Evolutionary conservation across 2,113 vertebrate species (phyloP).

Genomic region (Lagopus leucura): DNA sequence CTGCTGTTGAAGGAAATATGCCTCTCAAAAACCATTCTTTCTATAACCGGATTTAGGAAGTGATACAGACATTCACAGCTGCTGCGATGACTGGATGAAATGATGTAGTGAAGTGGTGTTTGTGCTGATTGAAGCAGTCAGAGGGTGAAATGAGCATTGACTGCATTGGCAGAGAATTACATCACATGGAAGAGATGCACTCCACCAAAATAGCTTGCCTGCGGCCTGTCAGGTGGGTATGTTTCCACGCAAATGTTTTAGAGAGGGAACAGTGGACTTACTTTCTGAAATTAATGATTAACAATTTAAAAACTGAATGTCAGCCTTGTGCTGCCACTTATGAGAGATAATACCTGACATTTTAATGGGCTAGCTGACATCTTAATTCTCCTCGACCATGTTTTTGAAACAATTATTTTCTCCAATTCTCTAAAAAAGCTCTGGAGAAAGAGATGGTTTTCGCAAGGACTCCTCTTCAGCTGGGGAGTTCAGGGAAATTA

Average conservation of each 20-base stretch:
- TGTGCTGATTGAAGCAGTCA: not conserved
- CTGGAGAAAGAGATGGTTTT: not conserved
- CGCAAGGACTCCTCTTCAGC: not conserved
- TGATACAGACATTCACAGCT: not conserved
- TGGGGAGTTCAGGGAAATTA: not conserved
- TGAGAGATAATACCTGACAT: not conserved
- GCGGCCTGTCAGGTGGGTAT: rapidly evolving
- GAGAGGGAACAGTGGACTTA: not conserved
- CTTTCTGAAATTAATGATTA: constrained; percentile 14
- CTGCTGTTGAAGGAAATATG: not conserved
- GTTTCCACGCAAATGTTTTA: not conserved
- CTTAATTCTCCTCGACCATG: constrained; percentile 1
- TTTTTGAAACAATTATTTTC: constrained; percentile 31
- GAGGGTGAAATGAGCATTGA: rapidly evolving
- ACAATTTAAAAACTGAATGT: constrained; percentile 16
- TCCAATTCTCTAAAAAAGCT: not conserved
- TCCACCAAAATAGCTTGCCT: not conserved
- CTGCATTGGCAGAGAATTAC: rapidly evolving
- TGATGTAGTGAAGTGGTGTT: rapidly evolving
- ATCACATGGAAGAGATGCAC: rapidly evolving
- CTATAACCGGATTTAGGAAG: not conserved
- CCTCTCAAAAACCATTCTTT: not conserved
- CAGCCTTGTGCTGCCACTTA: not conserved
- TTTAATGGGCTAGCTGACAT: constrained; percentile 27
- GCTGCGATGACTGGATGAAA: not conserved